Evolutionary conservation across 2,113 vertebrate genomes (phyloP), one percentile per base, ranked within the genome.

Genomic region (Myocastor coypus): DNA sequence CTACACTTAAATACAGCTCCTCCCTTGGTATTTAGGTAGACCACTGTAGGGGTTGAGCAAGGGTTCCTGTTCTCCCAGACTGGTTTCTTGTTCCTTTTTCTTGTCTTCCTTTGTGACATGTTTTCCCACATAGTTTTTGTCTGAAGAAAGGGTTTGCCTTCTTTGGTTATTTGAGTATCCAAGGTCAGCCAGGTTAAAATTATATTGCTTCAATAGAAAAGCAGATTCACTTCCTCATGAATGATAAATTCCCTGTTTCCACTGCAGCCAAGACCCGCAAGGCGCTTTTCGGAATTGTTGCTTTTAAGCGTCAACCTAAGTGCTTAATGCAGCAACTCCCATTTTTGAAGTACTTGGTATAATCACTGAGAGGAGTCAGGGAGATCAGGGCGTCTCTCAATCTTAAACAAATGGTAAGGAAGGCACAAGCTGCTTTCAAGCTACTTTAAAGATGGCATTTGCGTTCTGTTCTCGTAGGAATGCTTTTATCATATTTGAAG

Each of bases 161-260:
- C 75, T 69, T 28, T 87, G 24, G 37, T 94, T 46, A 92, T 77
- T 66, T 59, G 24, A 24, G 16, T 59, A 46, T 20, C 46, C 32
- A 61, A 66, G 26, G n/a, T 88, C 61, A 93, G 14, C n/a, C 2
- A 59, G 16, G 17, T 88, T 92, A 91, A 87, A 95, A 94, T 75
- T 63, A 73, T 34, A 37, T 59, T 77, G 14, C 26, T 64, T 88
- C 37, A n/a, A 12, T 1, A 83, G 42, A 92, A 30, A 80, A 40
- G 52, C 68, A 87, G 66, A 75, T 81, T n/a, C 7, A 89, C 1
- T 80, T 22, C 2, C 78, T n/a, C 24, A 22, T 20, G 66, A 81
- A 83, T 61, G 63, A 86, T 55, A 94, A 20, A 78, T 40, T 66
- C 55, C 24, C 11, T 66, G 50, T 90, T 96, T 80, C 57, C 57